A percentile compares a stretch with the other conserved stretches of the same genome.
Evolutionary conservation across 2,888 invertebrate genomes (phyloP).

Genomic region (Cremastinae sp.): DNA sequence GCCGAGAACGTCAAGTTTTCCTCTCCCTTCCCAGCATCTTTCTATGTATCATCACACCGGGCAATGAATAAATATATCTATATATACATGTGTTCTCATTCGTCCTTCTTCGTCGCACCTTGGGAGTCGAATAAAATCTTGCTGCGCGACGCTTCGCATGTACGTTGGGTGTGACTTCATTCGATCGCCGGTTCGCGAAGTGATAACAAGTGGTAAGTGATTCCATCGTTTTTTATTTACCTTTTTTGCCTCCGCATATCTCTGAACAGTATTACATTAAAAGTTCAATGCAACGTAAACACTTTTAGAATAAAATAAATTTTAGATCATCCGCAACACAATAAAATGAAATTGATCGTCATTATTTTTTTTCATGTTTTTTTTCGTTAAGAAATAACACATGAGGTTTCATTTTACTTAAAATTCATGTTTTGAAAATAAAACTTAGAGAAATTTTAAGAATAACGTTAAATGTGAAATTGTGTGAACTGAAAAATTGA

Average conservation of each 20-base stretch:
- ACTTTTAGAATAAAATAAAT: background rate
- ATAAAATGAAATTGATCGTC: too few relatives aligned
- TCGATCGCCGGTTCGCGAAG: slow-evolving; percentile 52
- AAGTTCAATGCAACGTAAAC: background rate
- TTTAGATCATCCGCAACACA: background rate
- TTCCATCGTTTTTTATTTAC: slow-evolving; percentile 13
- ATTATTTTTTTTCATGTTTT: too few relatives aligned
- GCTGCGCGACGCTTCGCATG: slow-evolving; percentile 37
- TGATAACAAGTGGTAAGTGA: slow-evolving; percentile 54
- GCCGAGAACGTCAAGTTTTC: slow-evolving; percentile 26
- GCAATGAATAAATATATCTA: too few relatives aligned
- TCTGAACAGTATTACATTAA: background rate
- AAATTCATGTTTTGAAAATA: too few relatives aligned
- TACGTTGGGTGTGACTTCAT: slow-evolving; percentile 52
- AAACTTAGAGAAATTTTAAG: background rate
- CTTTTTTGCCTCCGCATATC: background rate
- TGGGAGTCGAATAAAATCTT: background rate
- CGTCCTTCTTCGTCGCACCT: background rate
- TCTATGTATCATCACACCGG: slow-evolving; percentile 13
- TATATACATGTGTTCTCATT: background rate
- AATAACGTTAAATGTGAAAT: background rate
- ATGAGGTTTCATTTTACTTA: too few relatives aligned
- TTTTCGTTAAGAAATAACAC: too few relatives aligned
- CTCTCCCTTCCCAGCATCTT: slow-evolving; percentile 1
- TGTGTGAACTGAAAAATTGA: background rate